Base-by-base conservation (phyloP, 64 coral and sea anemone genomes). In the Pocillopora verrucosa region DNA sequence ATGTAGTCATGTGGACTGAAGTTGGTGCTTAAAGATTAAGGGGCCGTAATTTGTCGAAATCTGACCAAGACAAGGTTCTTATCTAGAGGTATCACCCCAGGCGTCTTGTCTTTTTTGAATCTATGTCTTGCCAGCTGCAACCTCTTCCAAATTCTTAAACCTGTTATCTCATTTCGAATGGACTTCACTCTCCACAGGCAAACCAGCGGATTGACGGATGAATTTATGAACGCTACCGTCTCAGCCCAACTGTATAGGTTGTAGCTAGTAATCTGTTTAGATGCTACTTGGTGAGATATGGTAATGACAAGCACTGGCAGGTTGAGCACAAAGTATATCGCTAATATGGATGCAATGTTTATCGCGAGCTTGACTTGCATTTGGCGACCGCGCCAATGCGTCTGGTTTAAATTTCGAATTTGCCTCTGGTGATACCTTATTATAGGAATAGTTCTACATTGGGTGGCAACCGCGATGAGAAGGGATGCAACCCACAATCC, bases 221-320 rank as follows among this genome's bases (percentile, higher is more conserved):
- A 96, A 58, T 89, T 96, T 16, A 83, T 17, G 62, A 96, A 96
- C 15, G 94, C 94, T 17, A 45, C 80, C 0, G 94, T 96, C 64
- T 96, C 94, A 19, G 91, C 78, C 94, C 94, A 96, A 76, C 88
- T 96, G 34, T 96, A 96, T 3, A 86, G 78, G 61, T 89, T 91
- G 58, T 96, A 96, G 16, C 38, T 96, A 24, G 86, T n/a, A 2
- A 96, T 68, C 30, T 11, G 70, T 1, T 65, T 75, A 5, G 36
- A 74, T 5, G 59, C 80, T 30, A 96, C 86, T 82, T 96, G 94
- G 60, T 96, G 87, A 17, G 56, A 80, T 22, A 77, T 72, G 13
- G 90, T 87, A 2, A 96, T 75, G 45, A 92, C 61, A 14, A 96
- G 86, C 36, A 96, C 91, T 11, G 94, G 94, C 1, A 90, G 22